Base-by-base conservation (phyloP, 2,888 invertebrate genomes). In the Agriopis leucophaearia region DNA sequence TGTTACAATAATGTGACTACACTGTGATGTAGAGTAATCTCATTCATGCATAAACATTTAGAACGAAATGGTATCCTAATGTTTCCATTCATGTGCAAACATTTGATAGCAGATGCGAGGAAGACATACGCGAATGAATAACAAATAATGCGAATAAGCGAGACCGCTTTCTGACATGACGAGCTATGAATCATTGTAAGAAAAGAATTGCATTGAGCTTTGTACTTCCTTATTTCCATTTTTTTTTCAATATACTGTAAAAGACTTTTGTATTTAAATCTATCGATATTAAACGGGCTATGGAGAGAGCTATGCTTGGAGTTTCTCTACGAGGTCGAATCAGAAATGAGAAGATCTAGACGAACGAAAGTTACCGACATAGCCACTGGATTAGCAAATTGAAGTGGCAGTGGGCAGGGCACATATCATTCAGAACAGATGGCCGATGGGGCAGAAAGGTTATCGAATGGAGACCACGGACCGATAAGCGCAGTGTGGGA, bases 31-130 rank as follows among this genome's bases (percentile, higher is more conserved):
- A 50, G 36, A 4, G 0, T 16, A 0, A 42, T 42, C 12, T 18
- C 38, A 38, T 48, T 50, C 50, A 48, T 59, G 50, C 59, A 58
- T 16, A 48, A 59, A 13, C 59, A 42, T 56, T 55, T 59, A 35
- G 16, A 40, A 13, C 52, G 38, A 9, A 59, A 59, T 59, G 59
- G 15, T 59, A 50, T 48, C 45, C 40, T 16, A 50, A 18, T 50
- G 18, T n/a, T 10, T 48, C 40, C 48, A 50, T 59, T 50, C 59
- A 59, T 59, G 59, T 59, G 59, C 50, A 50, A 59, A 50, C 59
- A 40, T 15, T 16, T 48, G 48, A 59, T 48, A 58, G 35, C 45
- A 58, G 42, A 16, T 35, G n/a, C 9, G 57, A 38, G 16, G n/a
- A 36, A 47, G 35, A 36, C 5, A 58, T 38, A 58, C n/a, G n/a